These are phyloP conservation scores for Eubasilissa splendida DNA, from an alignment of 2,888 invertebrate species.

Conservation along the genomic window DNA sequence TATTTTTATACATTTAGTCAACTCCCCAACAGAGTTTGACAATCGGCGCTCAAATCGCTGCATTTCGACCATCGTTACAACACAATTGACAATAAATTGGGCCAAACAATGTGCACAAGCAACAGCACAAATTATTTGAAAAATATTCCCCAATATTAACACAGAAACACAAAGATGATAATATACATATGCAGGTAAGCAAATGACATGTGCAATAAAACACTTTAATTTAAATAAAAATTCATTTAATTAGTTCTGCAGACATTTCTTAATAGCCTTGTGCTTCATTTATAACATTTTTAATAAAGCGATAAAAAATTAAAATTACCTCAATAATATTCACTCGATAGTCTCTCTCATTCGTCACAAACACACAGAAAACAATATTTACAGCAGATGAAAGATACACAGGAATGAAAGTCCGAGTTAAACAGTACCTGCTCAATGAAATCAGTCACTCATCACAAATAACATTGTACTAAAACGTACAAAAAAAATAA, in stretches of 20 bases:
- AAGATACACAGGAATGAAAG: conserved; percentile 39
- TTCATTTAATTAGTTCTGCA: conserved; percentile 40
- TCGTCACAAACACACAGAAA: conserved; percentile 31
- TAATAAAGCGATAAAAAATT: conserved; percentile 47
- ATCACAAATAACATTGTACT: conserved; percentile 56
- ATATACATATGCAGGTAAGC: not conserved
- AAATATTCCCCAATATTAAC: no score
- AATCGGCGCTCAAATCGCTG: no score
- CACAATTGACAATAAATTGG: no score
- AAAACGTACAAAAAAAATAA: conserved; percentile 63
- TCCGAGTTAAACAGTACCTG: conserved; percentile 39
- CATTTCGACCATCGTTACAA: no score
- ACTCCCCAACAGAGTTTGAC: no score
- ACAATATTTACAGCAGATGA: conserved; percentile 46
- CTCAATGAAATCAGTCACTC: conserved; percentile 36
- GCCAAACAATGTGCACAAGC: no score
- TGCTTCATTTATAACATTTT: conserved; percentile 44
- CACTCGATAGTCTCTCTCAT: conserved; percentile 30
- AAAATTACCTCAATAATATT: conserved; percentile 39
- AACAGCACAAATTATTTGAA: no score
- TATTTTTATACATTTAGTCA: no score
- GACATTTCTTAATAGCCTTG: conserved; percentile 40
- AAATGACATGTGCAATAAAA: conserved; percentile 35
- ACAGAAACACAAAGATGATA: no score
- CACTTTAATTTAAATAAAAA: conserved; percentile 38